Base-by-base conservation (phyloP, 2,113 vertebrate genomes). In the Indri indri region DNA sequence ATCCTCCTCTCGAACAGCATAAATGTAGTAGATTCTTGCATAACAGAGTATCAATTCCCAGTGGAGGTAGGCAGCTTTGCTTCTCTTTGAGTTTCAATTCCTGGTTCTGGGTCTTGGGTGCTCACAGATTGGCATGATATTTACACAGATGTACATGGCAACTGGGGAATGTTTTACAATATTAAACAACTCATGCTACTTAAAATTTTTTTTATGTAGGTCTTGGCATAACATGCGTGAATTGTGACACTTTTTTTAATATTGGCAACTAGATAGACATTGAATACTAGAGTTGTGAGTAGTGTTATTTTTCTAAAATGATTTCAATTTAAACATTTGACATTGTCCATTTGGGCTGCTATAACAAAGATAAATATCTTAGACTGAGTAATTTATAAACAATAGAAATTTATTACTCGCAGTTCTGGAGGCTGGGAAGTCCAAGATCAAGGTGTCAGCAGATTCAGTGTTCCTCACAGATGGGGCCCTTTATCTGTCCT, bases 71-170 rank as follows among this genome's bases (percentile, higher is more conserved):
- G 14, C 6, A 0, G 14, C 25, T 57, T 88, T 18, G 45, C 52
- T 95, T 92, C 71, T 93, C 27, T 68, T 57, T 52, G 47, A 74
- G 77, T 81, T 93, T 95, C 87, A 42, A 10, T 96, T 95, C 92
- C 90, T 70, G 25, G 14, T 91, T 76, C 47, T 89, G 42, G n/a
- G 14, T 71, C 77, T 85, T 23, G 50, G 32, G n/a, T 71, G 34
- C 32, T 66, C 82, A 70, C 61, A 89, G 30, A 45, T 40, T 79
- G 74, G 63, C 73, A 66, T 1, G 0, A 37, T 59, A 65, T 92
- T 91, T 76, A 87, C 65, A 74, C 30, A 84, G 76, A 80, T 66
- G 52, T 12, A 23, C 22, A 0, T 54, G 65, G 27, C 59, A 90
- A 74, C 57, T 42, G 59, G 42, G 42, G 37, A 83, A 63, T 25